Evolutionary conservation across 2,113 vertebrate genomes (phyloP).

Genomic region (Pampusana beccarii): DNA sequence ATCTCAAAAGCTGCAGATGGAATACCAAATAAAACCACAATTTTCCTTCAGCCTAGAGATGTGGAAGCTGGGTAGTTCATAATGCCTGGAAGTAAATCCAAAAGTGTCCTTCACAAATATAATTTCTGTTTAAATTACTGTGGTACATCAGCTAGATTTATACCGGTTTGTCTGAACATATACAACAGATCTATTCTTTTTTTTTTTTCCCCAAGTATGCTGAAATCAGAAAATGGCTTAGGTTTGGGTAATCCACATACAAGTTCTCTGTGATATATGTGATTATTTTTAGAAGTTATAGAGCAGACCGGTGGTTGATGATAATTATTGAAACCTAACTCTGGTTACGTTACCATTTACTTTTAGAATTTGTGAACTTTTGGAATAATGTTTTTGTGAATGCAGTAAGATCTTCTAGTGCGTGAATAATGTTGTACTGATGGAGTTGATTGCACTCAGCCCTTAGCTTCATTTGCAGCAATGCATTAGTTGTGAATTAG

Average conservation of each 20-base stretch:
- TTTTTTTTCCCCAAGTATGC: not conserved
- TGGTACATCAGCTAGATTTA: not conserved
- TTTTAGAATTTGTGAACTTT: slow-evolving; percentile 70
- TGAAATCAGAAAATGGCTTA: not conserved
- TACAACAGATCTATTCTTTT: not conserved
- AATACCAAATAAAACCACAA: not conserved
- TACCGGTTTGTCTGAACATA: not conserved
- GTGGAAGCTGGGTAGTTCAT: not conserved
- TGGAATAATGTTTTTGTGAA: slow-evolving; percentile 72
- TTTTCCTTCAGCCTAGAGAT: not conserved
- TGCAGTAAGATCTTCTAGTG: slow-evolving; percentile 62
- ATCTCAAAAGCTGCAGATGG: not conserved
- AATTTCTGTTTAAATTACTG: not conserved
- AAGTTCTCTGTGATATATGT: not conserved
- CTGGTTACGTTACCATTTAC: slow-evolving; percentile 63
- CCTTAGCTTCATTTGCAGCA: slow-evolving; percentile 72
- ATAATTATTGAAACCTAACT: slow-evolving; percentile 40
- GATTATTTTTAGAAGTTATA: not conserved
- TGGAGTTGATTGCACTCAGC: slow-evolving; percentile 73
- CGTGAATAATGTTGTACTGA: slow-evolving; percentile 74
- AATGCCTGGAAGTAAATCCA: not conserved
- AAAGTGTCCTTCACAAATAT: not conserved
- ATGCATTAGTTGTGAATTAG: slow-evolving; percentile 76
- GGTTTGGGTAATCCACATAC: not conserved
- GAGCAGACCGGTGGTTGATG: not conserved